Base-by-base conservation (phyloP, 2,113 vertebrate species). In the Hippocampus mohnikei region DNA sequence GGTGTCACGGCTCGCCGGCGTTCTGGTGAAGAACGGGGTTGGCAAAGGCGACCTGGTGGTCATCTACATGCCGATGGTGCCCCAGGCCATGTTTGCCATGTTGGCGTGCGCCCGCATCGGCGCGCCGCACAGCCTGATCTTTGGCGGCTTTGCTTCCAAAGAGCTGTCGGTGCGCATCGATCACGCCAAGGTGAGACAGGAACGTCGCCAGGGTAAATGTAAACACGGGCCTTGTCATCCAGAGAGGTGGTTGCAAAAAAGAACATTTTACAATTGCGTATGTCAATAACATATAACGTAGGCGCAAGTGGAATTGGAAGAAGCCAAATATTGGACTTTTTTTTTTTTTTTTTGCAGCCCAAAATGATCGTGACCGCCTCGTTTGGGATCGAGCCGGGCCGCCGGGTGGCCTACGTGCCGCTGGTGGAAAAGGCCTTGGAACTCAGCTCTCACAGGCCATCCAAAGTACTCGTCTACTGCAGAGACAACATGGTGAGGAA, bases 31-130 rank as follows among this genome's bases (percentile, higher is more conserved):
- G 70, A 84, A 95, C 13, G 95, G 95, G 2, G 92, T 99, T 44
- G 87, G 79, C 75, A 96, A 92, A 73, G 95, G 96, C 21, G 96
- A 99, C 73, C 89, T 95, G 48, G 96, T 99, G 44, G 94, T 98
- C 65, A 98, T 99, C 88, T 99, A 99, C 86, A 99, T 99, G 97
- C 96, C 97, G 59, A 98, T 98, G 97, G 94, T 99, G 69, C 97
- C 97, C 0, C 94, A 99, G 88, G 96, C 97, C 3, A 94, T 98
- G 85, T 94, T 94, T 66, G 89, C 94, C 72, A 99, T 99, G 97
- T 79, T 99, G 84, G 95, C 97, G 1, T 99, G 97, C 71, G 95
- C 96, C 0, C 93, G 96, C 76, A 92, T 98, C 67, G 97, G 97
- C 67, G 97, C 97, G 40, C 93, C 96, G 10, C 97, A 99, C 73